Evolutionary conservation across 2,888 invertebrate genomes (phyloP).

Genomic region (Heliconius erato): DNA sequence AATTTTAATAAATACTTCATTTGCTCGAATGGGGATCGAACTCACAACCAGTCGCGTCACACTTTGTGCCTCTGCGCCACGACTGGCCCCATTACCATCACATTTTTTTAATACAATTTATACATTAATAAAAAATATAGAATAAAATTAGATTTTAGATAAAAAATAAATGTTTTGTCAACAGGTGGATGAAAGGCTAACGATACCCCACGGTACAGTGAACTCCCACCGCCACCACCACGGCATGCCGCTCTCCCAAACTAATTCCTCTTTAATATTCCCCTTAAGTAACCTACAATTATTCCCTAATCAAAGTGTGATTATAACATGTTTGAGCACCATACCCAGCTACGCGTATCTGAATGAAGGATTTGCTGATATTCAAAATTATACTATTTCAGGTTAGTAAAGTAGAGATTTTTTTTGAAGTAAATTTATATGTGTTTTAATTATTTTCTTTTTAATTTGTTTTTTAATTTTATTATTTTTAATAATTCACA

Average conservation of each 20-base stretch:
- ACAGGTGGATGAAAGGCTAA: slow-evolving; percentile 78
- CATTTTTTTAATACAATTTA: too few species aligned
- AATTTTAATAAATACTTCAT: too few species aligned
- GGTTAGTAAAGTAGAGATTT: slow-evolving; percentile 82
- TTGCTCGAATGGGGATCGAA: too few species aligned
- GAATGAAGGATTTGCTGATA: slow-evolving; percentile 90
- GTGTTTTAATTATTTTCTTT: too few species aligned
- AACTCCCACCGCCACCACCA: slow-evolving; percentile 73
- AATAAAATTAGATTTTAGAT: neutral
- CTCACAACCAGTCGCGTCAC: too few species aligned
- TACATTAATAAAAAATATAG: neutral
- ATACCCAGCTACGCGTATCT: slow-evolving; percentile 90
- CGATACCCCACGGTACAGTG: slow-evolving; percentile 75
- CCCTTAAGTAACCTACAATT: slow-evolving; percentile 89
- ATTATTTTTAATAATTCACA: too few species aligned
- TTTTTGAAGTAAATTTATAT: neutral
- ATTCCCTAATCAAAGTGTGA: slow-evolving; percentile 89
- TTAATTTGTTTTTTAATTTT: too few species aligned
- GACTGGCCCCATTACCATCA: too few species aligned
- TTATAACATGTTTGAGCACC: slow-evolving; percentile 91
- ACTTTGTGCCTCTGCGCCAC: too few species aligned
- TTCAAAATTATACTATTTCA: slow-evolving; percentile 89
- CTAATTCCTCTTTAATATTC: slow-evolving; percentile 86
- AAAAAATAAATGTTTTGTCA: neutral
- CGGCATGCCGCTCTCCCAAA: slow-evolving; percentile 74